Evolutionary conservation across 2,113 vertebrate genomes (phyloP).

Genomic region (Casuarius casuarius): DNA sequence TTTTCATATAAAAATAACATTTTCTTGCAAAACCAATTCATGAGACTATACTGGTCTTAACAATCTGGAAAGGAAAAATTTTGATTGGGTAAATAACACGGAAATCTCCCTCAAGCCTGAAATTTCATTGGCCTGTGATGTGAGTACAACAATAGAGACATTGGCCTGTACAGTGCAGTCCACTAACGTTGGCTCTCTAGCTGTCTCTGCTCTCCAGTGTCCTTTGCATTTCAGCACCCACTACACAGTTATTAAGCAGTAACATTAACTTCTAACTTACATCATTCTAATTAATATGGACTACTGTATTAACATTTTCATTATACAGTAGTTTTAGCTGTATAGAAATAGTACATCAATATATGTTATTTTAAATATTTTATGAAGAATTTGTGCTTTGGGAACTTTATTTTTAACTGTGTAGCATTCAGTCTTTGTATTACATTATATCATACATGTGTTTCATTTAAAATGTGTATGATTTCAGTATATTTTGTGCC

Average conservation of each 20-base stretch:
- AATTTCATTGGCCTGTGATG: neutral
- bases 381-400: neutral
- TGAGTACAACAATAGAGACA: neutral
- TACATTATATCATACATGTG: neutral
- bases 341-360: neutral
- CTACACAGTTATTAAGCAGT: neutral
- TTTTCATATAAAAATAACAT: neutral
- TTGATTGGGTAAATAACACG: neutral
- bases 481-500: neutral
- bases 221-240: neutral
- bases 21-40: neutral
- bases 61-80: neutral
- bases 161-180: neutral
- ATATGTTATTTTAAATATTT: neutral
- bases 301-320: neutral
- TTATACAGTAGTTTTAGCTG: neutral
- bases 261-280: neutral
- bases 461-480: slow-evolving; percentile 39
- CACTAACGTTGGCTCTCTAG: neutral
- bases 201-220: neutral
- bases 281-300: neutral
- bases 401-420: neutral
- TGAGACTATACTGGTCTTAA: neutral
- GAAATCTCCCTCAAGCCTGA: neutral
- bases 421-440: neutral